Conservation (phyloP, 30 jellyfish, hydroid and myxozoan genomes). For the Aurelia aurita region DNA sequence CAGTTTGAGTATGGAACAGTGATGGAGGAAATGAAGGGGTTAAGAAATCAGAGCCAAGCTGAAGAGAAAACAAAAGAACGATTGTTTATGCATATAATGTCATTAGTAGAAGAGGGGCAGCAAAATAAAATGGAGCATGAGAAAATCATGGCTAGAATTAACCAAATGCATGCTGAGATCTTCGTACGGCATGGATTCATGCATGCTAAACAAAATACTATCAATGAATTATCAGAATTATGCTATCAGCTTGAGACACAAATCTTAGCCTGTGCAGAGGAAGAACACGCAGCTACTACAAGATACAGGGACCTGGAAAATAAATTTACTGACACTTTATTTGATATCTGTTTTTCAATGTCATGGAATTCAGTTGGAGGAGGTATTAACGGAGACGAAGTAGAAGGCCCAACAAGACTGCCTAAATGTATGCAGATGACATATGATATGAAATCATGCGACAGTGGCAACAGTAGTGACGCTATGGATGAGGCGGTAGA, state of each 20-base stretch:
- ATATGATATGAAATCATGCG: no score
- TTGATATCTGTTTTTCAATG: constrained; percentile 58
- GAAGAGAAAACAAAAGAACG: constrained; percentile 61
- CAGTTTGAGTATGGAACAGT: constrained; percentile 62
- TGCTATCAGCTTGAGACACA: constrained; percentile 46
- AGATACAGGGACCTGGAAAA: constrained; percentile 7
- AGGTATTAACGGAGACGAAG: background rate
- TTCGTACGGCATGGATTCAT: constrained; percentile 66
- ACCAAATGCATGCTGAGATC: constrained; percentile 69
- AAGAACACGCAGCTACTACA: constrained; percentile 7
- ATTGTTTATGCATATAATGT: constrained; percentile 51
- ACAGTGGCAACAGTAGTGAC: no score
- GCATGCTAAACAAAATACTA: constrained; percentile 34
- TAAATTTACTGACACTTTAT: constrained; percentile 35
- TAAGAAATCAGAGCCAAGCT: constrained; percentile 16
- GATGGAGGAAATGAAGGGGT: constrained; percentile 60
- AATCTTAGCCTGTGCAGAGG: background rate
- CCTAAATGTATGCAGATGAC: no score
- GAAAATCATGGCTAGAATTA: constrained; percentile 34
- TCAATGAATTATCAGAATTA: constrained; percentile 27
- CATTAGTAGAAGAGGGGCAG: constrained; percentile 51
- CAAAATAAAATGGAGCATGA: constrained; percentile 33
- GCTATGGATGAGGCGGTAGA: no score
- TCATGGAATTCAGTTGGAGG: constrained; percentile 67
- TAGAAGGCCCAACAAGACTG: no score